Percentiles rank a stretch among this genome's conserved stretches.
These are phyloP conservation scores for Ips nitidus DNA, from an alignment of 1,140 invertebrate genomes.

Conservation along the genomic window DNA sequence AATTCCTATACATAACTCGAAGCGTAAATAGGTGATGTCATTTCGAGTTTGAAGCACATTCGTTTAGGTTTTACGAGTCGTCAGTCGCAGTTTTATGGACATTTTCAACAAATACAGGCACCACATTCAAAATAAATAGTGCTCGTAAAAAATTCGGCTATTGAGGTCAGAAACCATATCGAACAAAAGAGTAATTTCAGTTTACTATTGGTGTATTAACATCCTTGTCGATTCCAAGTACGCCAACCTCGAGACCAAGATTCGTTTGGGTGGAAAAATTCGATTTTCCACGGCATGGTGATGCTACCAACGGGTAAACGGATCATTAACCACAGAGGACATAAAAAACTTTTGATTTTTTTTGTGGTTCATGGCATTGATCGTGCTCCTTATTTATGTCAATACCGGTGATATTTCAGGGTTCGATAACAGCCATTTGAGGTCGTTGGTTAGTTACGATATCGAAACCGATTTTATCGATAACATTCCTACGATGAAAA, in stretches of 20 bases:
- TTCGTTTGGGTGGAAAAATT: too few species aligned
- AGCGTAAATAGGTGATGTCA: background rate
- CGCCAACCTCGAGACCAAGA: too few species aligned
- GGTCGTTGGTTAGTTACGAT: too few species aligned
- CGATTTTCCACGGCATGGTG: too few species aligned
- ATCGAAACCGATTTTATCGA: too few species aligned
- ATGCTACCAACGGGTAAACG: background rate
- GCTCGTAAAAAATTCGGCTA: slow-evolving; percentile 11
- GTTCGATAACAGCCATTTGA: background rate
- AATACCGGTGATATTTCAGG: slow-evolving; percentile 32
- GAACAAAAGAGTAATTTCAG: background rate
- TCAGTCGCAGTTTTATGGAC: slow-evolving; percentile 14
- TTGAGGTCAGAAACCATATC: background rate
- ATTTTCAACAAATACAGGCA: slow-evolving; percentile 28
- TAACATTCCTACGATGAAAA: too few species aligned
- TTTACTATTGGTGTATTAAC: too few species aligned
- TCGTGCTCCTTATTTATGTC: slow-evolving; percentile 35
- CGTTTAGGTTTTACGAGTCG: slow-evolving; percentile 14
- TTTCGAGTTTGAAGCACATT: background rate
- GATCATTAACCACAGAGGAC: slow-evolving; percentile 9
- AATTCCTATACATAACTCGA: too few species aligned
- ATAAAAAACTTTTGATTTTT: slow-evolving; percentile 6
- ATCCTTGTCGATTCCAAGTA: too few species aligned
- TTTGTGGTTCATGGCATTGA: slow-evolving; percentile 33
- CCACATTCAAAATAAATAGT: slow-evolving; percentile 27